phyloP scores from a whole-genome alignment of 2,888 invertebrate species.

The Cheilosia vernalis region DNA sequence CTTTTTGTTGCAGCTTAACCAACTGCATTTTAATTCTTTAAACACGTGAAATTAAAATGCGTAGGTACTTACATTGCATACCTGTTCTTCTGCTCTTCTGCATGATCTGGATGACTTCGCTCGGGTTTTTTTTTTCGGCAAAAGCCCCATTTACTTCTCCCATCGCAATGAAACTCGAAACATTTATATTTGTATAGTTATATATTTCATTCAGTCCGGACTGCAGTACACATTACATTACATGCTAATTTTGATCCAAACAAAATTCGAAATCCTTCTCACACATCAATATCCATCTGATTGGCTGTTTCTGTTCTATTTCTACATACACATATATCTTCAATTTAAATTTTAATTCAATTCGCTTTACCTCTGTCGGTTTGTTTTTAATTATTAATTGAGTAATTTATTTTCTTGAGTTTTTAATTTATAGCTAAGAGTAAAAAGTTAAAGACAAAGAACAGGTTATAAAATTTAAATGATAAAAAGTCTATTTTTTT shows the following conservation, averaged over 20 bases:
- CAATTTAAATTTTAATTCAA: constrained; percentile 3
- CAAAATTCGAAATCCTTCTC: constrained; percentile 54
- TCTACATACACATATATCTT: constrained; percentile 50
- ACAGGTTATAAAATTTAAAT: constrained; percentile 53
- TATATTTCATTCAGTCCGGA: constrained; percentile 71
- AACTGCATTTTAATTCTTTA: no score
- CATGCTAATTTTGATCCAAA: constrained; percentile 63
- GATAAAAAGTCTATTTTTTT: constrained; percentile 60
- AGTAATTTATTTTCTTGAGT: constrained; percentile 35
- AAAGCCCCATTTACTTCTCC: background rate
- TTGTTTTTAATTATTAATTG: constrained; percentile 29
- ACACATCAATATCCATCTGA: constrained; percentile 55
- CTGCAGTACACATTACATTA: constrained; percentile 61
- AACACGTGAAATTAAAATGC: no score
- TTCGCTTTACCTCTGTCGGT: constrained; percentile 56
- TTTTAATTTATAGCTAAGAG: constrained; percentile 60
- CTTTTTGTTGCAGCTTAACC: no score
- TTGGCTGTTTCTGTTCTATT: constrained; percentile 46
- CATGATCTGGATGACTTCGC: no score
- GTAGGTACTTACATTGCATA: no score
- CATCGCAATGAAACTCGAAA: constrained; percentile 17
- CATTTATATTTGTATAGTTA: constrained; percentile 33
- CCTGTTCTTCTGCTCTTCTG: no score
- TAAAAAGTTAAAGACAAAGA: constrained; percentile 41
- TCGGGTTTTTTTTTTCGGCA: no score